Percentiles rank a stretch among this genome's conserved stretches.
Conservation (phyloP, 1,140 invertebrate species). For the Trichonephila clavata region DNA sequence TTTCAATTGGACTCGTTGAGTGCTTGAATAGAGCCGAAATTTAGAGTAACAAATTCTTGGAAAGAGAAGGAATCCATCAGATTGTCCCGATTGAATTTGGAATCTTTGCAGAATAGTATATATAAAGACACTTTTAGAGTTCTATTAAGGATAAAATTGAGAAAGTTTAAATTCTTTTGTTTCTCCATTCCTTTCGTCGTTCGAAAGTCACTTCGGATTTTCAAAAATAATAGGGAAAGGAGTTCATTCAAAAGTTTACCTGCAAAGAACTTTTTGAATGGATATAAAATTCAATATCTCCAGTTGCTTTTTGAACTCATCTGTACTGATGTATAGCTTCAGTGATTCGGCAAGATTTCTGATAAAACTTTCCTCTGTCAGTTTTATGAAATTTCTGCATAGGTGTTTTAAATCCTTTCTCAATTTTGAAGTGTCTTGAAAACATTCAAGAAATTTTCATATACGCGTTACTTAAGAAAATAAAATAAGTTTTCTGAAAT, state of each 20-base stretch:
- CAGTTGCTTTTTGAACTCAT: too few species aligned
- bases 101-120: too few species aligned
- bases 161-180: neutral
- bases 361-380: too few species aligned
- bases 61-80: neutral
- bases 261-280: neutral
- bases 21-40: neutral
- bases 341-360: too few species aligned
- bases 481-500: too few species aligned
- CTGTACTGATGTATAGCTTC: too few species aligned
- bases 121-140: conserved; percentile 3
- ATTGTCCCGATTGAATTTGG: neutral
- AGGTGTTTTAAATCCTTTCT: too few species aligned
- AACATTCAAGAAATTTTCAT: too few species aligned
- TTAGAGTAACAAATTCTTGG: neutral
- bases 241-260: neutral
- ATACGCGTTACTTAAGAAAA: too few species aligned
- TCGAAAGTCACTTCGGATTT: neutral
- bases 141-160: neutral
- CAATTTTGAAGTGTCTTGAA: too few species aligned
- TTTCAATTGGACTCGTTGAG: neutral
- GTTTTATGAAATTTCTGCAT: too few species aligned
- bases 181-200: neutral
- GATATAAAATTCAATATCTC: neutral
- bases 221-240: neutral